phyloP scores from a whole-genome alignment of 1,140 invertebrate species.

The Andricus grossulariae region DNA sequence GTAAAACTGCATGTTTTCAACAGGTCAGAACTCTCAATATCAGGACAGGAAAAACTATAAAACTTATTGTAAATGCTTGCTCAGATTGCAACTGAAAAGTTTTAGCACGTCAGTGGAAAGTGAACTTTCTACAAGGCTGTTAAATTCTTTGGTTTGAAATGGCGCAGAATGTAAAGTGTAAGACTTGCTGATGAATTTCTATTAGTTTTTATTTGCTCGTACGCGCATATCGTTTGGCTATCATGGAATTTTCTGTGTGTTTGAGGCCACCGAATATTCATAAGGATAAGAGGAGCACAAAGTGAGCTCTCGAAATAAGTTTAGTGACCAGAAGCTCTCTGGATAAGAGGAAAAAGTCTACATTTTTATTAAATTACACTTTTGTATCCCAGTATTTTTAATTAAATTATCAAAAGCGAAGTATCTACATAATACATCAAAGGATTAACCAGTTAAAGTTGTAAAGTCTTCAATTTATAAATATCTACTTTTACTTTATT shows the following conservation, averaged over 20 bases:
- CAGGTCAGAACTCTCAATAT: background rate
- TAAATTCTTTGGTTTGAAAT: slow-evolving; percentile 10
- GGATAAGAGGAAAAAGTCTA: background rate
- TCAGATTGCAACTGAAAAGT: background rate
- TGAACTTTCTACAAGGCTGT: slow-evolving; percentile 5
- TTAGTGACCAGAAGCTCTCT: background rate
- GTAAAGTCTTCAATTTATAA: too few relatives aligned
- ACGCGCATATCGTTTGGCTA: background rate
- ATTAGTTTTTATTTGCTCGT: background rate
- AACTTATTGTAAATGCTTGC: too few relatives aligned
- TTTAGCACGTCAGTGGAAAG: background rate
- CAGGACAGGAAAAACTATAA: background rate
- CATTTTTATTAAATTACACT: background rate
- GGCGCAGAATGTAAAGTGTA: slow-evolving; percentile 6
- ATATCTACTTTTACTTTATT: too few relatives aligned
- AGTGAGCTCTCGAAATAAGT: too few relatives aligned
- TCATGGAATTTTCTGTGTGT: background rate
- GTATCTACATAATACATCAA: too few relatives aligned
- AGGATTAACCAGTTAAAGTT: too few relatives aligned
- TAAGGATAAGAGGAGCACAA: background rate
- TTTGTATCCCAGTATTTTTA: too few relatives aligned
- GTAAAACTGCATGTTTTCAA: background rate
- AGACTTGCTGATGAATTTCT: slow-evolving; percentile 11
- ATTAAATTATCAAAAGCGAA: too few relatives aligned
- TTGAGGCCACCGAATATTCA: background rate